phyloP scores from a whole-genome alignment of 2,888 invertebrate genomes.

The Oeneis ivallda region DNA sequence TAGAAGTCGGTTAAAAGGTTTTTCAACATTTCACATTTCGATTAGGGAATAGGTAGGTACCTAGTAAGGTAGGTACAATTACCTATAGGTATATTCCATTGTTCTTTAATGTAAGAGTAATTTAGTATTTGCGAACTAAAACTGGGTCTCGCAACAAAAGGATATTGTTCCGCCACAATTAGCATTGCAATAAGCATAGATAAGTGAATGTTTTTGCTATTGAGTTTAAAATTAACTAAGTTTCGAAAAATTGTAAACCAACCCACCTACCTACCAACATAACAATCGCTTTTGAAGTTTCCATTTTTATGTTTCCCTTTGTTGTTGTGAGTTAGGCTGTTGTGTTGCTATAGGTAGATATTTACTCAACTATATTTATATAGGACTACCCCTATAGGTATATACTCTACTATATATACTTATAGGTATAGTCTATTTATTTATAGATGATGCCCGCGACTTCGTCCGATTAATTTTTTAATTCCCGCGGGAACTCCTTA shows the following conservation, averaged over 20 bases:
- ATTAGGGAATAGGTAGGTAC: conserved; percentile 7
- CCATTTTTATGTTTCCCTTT: no score
- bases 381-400: no score
- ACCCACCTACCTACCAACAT: conserved; percentile 16
- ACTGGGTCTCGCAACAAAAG: conserved; percentile 78
- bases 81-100: conserved; percentile 27
- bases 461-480: no score
- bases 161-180: conserved; percentile 76
- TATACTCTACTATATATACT: no score
- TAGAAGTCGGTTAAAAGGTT: not conserved
- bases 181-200: conserved; percentile 74
- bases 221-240: conserved; percentile 41
- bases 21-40: conserved; percentile 22
- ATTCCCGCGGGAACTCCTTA: no score
- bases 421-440: no score
- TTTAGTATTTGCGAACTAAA: conserved; percentile 55
- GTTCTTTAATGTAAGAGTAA: conserved; percentile 40
- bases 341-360: no score
- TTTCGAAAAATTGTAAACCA: conserved; percentile 30
- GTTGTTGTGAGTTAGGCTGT: no score
- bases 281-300: conserved; percentile 32
- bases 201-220: conserved; percentile 68
- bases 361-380: no score
- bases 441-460: no score
- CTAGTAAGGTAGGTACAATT: no score